Evolutionary conservation across 2,888 invertebrate genomes (phyloP).

Genomic region (Scaptomyza tumidula): DNA sequence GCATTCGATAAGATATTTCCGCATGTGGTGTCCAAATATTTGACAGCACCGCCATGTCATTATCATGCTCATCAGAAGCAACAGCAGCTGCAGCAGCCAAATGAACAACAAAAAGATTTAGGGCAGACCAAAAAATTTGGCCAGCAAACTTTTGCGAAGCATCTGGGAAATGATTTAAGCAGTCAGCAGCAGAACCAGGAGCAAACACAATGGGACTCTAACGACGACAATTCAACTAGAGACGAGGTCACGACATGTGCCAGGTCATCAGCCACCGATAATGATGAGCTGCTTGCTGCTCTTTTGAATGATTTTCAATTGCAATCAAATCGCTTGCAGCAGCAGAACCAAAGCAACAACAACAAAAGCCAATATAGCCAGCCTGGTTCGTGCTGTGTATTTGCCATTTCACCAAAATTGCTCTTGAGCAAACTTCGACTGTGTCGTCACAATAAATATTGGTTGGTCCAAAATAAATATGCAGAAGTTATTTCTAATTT

Average conservation of each 20-base stretch:
- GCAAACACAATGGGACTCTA: constrained; percentile 69
- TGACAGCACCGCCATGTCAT: constrained; percentile 80
- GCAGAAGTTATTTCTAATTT: constrained; percentile 85
- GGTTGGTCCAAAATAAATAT: constrained; percentile 85
- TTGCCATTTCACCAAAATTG: constrained; percentile 84
- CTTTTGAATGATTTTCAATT: constrained; percentile 84
- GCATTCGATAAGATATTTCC: constrained; percentile 84
- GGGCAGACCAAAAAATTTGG: constrained; percentile 73
- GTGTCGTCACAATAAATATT: constrained; percentile 85
- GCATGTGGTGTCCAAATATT: constrained; percentile 84
- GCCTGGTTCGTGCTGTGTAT: constrained; percentile 59
- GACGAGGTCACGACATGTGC: constrained; percentile 64
- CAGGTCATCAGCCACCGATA: constrained; percentile 77
- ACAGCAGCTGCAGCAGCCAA: constrained; percentile 59
- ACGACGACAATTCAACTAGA: constrained; percentile 68
- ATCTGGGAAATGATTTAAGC: constrained; percentile 78
- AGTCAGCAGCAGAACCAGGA: constrained; percentile 60
- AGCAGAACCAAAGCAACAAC: constrained; percentile 32
- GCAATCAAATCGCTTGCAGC: constrained; percentile 76
- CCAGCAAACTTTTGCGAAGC: constrained; percentile 71
- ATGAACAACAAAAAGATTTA: constrained; percentile 73
- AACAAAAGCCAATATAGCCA: constrained; percentile 64
- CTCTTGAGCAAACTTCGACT: constrained; percentile 84
- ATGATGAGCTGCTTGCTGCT: constrained; percentile 83
- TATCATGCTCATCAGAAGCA: constrained; percentile 75